These are phyloP conservation scores for Bostrychus sinensis DNA, from an alignment of 2,113 vertebrate species.

Conservation along the genomic window DNA sequence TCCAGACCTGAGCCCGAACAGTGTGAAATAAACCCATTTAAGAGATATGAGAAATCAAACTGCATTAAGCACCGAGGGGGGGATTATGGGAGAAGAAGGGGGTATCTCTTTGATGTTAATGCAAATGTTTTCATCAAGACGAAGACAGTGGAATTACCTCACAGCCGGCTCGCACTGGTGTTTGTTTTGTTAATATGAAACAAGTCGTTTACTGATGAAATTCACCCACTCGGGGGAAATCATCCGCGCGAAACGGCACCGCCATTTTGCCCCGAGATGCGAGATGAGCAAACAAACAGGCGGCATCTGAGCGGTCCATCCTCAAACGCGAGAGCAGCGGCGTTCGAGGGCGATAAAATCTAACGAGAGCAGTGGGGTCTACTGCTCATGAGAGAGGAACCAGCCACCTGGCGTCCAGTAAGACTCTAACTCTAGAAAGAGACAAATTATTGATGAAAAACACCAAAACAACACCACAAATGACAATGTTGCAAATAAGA, in stretches of 20 bases:
- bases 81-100: not conserved
- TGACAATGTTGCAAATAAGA: too few relatives aligned
- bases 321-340: too few relatives aligned
- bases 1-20: slow-evolving; percentile 19
- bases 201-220: slow-evolving; percentile 19
- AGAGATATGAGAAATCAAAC: slow-evolving; percentile 25
- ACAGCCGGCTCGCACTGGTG: slow-evolving; percentile 13
- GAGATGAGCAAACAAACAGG: slow-evolving; percentile 26
- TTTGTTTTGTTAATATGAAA: slow-evolving; percentile 27
- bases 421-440: too few relatives aligned
- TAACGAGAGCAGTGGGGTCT: too few relatives aligned
- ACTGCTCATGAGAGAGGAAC: too few relatives aligned
- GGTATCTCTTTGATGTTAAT: slow-evolving; percentile 42
- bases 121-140: slow-evolving; percentile 23
- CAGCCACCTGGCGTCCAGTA: too few relatives aligned
- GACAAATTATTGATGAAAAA: too few relatives aligned
- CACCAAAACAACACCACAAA: too few relatives aligned
- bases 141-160: slow-evolving; percentile 22
- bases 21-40: slow-evolving; percentile 26
- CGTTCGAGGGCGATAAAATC: too few relatives aligned
- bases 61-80: slow-evolving; percentile 15
- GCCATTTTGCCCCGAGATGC: slow-evolving; percentile 17
- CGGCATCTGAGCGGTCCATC: too few relatives aligned
- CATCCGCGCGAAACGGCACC: slow-evolving; percentile 9
- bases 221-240: slow-evolving; percentile 18